These are phyloP conservation scores for Hylaeus volcanicus DNA, from an alignment of 1,140 invertebrate genomes.

Conservation along the genomic window DNA sequence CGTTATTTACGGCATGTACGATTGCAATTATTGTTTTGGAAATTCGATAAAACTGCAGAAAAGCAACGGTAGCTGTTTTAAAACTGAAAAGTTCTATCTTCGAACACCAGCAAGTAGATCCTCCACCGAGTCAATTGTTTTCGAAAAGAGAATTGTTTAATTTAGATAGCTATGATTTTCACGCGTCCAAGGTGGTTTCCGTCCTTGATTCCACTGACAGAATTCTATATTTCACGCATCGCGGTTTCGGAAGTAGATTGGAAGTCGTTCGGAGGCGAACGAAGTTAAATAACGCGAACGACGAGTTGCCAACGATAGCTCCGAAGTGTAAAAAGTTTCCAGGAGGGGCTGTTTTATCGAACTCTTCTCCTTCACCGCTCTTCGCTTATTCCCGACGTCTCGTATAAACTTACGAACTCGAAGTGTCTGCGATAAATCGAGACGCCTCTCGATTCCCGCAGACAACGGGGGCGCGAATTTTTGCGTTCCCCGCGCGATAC, in stretches of 20 bases:
- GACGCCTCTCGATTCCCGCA: neutral
- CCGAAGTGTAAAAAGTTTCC: constrained; percentile 18
- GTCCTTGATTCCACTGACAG: too few species aligned
- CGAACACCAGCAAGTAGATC: too few species aligned
- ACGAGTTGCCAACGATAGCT: constrained; percentile 25
- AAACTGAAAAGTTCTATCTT: too few species aligned
- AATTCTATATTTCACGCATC: neutral
- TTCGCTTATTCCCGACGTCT: neutral
- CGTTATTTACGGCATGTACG: too few species aligned
- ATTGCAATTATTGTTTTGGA: too few species aligned
- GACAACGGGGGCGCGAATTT: neutral
- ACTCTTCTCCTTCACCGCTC: constrained; percentile 6
- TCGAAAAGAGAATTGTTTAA: too few species aligned
- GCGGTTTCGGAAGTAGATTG: neutral
- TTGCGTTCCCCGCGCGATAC: neutral
- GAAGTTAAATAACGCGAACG: constrained; percentile 3
- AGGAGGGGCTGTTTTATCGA: constrained; percentile 32
- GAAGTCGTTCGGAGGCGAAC: constrained; percentile 12
- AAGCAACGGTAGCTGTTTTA: too few species aligned
- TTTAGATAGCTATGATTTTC: too few species aligned
- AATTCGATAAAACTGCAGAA: too few species aligned
- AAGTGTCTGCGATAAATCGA: constrained; percentile 23
- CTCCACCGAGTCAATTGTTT: too few species aligned
- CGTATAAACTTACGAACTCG: neutral
- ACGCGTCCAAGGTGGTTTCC: too few species aligned